Base-by-base conservation (phyloP, 2,797 vertebrate species). In the Muraenolepis orangiensis region DNA sequence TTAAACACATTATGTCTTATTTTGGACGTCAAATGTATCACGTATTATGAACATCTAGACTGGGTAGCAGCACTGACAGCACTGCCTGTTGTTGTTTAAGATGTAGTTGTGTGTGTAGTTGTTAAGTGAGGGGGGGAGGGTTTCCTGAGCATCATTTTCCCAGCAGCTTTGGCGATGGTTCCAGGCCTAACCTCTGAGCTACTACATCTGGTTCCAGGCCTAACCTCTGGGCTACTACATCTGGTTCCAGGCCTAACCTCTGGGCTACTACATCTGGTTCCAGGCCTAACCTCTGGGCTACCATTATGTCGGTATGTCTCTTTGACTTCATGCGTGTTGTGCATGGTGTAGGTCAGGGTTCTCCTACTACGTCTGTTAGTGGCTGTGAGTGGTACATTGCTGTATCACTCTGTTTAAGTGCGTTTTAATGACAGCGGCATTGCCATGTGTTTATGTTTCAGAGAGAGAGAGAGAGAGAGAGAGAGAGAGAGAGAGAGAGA, bases 341-440 rank as follows among this genome's bases (percentile, higher is more conserved):
- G 57, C 16, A 26, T 26, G 3, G 57, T 26, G 10, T 26, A 3
- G 23, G 57, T 64, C 57, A 64, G 10, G 57, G 57, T 64, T 64
- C n/a, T 26, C 57, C 10, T 26, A 26, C 10, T 26, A 26, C 12
- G 57, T 64, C 57, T 64, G 57, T 28, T 23, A 64, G n/a, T n/a
- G 2, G 10, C 26, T 30, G 66, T 67, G 16, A 6, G 66, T 67
- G 66, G 2, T 64, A 26, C 30, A 71, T 67, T 46, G 28, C 64
- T 67, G 69, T 75, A 73, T 76, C 78, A 78, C 77, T 70, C 0
- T 28, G 67, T 69, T 74, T 82, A 74, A 88, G 84, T 85, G 85
- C 73, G 66, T 69, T 86, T 81, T 87, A 89, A 82, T 85, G 82
- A 79, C 68, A 32, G 67, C 81, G 75, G 78, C 51, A 78, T 89